Evolutionary conservation across 2,113 vertebrate species (phyloP).

Genomic region (Anseranas semipalmata): DNA sequence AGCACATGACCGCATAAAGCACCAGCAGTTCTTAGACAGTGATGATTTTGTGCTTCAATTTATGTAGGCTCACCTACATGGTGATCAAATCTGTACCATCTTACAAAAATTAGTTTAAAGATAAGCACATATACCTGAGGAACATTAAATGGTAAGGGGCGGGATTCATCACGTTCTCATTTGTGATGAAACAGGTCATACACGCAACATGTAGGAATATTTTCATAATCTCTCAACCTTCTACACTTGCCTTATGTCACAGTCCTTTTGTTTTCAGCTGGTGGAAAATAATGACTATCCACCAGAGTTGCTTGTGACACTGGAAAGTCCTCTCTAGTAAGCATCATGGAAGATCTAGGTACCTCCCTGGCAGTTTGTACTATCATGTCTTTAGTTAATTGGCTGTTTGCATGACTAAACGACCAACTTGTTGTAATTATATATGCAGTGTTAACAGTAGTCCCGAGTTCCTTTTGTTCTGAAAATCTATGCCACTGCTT

Average conservation of each 20-base stretch:
- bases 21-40: neutral
- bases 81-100: neutral
- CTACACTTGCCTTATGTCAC: neutral
- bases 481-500: neutral
- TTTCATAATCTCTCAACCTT: neutral
- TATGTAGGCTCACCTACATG: neutral
- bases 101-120: neutral
- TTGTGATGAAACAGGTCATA: neutral
- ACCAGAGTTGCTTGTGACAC: neutral
- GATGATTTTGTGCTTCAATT: neutral
- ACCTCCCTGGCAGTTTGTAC: neutral
- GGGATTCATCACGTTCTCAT: neutral
- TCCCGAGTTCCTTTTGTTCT: neutral
- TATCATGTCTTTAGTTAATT: neutral
- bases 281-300: neutral
- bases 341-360: neutral
- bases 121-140: neutral
- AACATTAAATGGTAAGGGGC: fast-evolving
- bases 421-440: neutral
- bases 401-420: neutral
- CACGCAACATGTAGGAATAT: neutral
- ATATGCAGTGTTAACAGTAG: neutral
- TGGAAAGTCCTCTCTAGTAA: neutral
- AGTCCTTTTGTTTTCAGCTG: neutral
- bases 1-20: fast-evolving